phyloP scores from a whole-genome alignment of 1,140 invertebrate genomes.

The Bactericera cockerelli region DNA sequence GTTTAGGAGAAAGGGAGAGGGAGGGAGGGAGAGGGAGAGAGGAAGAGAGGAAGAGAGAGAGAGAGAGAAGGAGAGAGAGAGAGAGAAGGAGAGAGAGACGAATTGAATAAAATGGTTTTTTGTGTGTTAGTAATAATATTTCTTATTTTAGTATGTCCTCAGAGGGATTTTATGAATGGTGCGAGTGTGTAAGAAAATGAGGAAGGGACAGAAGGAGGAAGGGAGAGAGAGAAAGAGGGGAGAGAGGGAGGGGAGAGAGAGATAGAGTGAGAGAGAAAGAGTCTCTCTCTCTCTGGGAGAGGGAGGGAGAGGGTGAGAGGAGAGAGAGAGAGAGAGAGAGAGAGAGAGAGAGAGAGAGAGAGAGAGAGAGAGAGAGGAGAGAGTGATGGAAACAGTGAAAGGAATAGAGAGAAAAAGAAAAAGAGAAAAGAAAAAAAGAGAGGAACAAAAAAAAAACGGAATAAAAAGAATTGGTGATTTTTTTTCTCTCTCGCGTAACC shows the following conservation, averaged over 20 bases:
- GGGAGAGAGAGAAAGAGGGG: conserved; percentile 30
- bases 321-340: conserved; percentile 19
- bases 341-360: not conserved
- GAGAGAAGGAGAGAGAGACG: not conserved
- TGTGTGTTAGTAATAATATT: no score
- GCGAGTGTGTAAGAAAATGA: conserved; percentile 21
- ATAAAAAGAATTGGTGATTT: not conserved
- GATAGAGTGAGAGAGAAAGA: conserved; percentile 11
- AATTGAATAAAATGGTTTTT: not conserved
- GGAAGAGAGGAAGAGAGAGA: conserved; percentile 10
- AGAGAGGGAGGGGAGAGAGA: conserved; percentile 27
- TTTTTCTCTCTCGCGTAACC: no score
- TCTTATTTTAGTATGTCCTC: no score
- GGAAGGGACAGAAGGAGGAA: conserved; percentile 28
- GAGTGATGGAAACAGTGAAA: not conserved
- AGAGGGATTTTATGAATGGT: no score
- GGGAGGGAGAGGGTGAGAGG: no score
- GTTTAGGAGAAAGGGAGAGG: no score
- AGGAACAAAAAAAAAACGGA: not conserved
- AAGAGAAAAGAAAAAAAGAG: not conserved
- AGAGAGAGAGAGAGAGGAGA: not conserved
- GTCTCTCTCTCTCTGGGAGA: no score
- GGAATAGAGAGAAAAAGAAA: not conserved
- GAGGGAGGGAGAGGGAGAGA: not conserved
- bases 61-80: conserved; percentile 16